Evolutionary conservation across 2,113 vertebrate genomes (phyloP).

Genomic region (Piaya cayana): DNA sequence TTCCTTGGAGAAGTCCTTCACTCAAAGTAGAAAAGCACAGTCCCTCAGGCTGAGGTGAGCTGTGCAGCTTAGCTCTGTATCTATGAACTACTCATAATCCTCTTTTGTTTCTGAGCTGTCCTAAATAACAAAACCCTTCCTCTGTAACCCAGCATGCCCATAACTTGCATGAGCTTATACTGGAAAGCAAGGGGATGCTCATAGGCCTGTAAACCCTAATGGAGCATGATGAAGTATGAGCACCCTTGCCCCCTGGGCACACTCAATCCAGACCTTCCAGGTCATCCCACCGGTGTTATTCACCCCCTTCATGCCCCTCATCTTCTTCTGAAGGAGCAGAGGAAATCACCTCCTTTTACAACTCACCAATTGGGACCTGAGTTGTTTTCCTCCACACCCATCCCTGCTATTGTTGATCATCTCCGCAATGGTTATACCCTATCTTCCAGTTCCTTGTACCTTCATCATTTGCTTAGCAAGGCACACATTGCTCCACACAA

Average conservation of each 20-base stretch:
- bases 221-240: not conserved
- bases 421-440: fast-evolving
- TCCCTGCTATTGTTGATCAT: not conserved
- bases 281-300: not conserved
- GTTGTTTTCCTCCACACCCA: not conserved
- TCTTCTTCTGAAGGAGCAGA: not conserved
- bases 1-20: not conserved
- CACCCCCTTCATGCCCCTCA: not conserved
- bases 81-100: not conserved
- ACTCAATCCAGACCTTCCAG: not conserved
- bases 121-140: not conserved
- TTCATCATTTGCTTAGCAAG: not conserved
- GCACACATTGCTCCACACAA: not conserved
- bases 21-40: not conserved
- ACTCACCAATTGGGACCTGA: fast-evolving
- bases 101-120: not conserved
- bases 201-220: fast-evolving
- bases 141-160: not conserved
- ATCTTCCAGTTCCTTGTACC: not conserved
- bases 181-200: not conserved
- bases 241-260: not conserved
- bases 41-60: not conserved
- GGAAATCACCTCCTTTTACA: not conserved
- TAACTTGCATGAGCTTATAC: not conserved
- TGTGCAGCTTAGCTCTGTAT: not conserved